Evolutionary conservation across 2,797 vertebrate genomes (phyloP).

Genomic region (Lemur catta): DNA sequence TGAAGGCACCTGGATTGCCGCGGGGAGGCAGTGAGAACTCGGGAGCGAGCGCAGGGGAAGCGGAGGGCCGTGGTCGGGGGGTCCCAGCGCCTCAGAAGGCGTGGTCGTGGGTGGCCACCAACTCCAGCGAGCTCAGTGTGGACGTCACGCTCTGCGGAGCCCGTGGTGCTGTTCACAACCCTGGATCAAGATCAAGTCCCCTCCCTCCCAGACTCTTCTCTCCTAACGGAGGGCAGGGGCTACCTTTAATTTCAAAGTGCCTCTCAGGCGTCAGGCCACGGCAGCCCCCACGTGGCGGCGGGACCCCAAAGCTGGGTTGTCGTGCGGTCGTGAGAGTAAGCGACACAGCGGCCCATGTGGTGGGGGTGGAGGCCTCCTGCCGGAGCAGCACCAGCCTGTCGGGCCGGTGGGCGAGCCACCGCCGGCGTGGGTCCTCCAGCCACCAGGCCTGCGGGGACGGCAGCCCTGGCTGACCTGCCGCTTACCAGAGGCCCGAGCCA

Average conservation of each 20-base stretch:
- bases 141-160: neutral
- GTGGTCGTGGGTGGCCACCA: neutral
- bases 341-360: rapidly evolving
- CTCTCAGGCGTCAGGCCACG: neutral
- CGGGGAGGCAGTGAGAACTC: neutral
- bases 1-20: neutral
- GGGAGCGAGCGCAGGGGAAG: neutral
- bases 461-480: neutral
- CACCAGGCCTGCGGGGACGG: rapidly evolving
- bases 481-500: neutral
- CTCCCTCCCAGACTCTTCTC: neutral
- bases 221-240: neutral
- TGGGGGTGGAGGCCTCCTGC: neutral
- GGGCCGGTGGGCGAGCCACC: neutral
- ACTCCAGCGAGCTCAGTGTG: neutral
- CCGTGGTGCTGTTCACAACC: neutral
- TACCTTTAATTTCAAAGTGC: neutral
- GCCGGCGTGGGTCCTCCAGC: neutral
- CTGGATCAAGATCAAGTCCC: neutral
- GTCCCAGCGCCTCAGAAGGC: rapidly evolving
- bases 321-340: neutral
- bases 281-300: neutral
- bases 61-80: neutral
- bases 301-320: neutral
- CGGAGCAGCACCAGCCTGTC: neutral